These are phyloP conservation scores for Periplaneta americana DNA, from an alignment of 1,140 invertebrate species.

Conservation along the genomic window DNA sequence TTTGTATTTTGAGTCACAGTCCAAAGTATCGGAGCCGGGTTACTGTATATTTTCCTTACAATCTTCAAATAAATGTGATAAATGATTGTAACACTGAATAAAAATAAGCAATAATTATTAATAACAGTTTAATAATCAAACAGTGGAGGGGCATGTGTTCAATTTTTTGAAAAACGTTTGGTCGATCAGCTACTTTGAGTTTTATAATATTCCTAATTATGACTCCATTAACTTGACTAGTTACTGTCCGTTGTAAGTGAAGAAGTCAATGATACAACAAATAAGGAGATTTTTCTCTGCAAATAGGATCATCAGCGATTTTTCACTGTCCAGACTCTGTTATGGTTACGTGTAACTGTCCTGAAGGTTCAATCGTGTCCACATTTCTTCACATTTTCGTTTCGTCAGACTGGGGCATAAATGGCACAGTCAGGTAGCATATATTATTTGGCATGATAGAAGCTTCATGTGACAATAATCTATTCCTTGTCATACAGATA, in stretches of 20 bases:
- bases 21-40: too few species aligned
- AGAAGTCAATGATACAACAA: neutral
- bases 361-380: neutral
- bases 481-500: too few species aligned
- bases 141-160: neutral
- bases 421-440: neutral
- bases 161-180: neutral
- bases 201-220: neutral
- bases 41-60: too few species aligned
- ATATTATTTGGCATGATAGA: too few species aligned
- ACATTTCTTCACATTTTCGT: neutral
- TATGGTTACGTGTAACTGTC: neutral
- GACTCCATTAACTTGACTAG: neutral
- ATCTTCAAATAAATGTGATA: too few species aligned
- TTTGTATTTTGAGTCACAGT: too few species aligned
- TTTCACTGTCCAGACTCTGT: neutral
- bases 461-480: too few species aligned
- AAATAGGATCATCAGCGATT: neutral
- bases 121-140: neutral
- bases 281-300: neutral
- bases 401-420: neutral
- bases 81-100: too few species aligned
- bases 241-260: neutral
- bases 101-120: too few species aligned
- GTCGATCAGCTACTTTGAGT: neutral